Conservation (phyloP, 1,140 invertebrate species). For the Trichonephila inaurata region DNA sequence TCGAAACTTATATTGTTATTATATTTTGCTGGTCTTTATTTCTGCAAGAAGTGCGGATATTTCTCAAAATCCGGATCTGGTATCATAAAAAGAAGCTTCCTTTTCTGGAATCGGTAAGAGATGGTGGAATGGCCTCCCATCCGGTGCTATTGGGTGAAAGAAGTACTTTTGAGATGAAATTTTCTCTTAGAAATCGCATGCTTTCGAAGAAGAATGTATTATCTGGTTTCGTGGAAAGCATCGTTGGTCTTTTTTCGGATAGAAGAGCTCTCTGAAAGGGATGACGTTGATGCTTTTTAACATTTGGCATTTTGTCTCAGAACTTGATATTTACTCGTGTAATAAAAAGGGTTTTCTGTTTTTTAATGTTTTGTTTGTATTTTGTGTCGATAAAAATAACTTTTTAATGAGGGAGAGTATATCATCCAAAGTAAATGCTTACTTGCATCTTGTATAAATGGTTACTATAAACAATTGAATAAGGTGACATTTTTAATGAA, state of each 20-base stretch:
- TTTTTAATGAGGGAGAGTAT: too few species aligned
- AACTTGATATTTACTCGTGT: too few species aligned
- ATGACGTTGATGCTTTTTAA: not conserved
- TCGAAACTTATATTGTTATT: conserved; percentile 35
- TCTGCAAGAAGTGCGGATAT: conserved; percentile 27
- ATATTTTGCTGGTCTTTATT: conserved; percentile 27
- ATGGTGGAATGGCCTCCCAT: not conserved
- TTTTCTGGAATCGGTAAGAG: not conserved
- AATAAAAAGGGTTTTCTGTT: too few species aligned
- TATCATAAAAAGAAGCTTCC: not conserved
- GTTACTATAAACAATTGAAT: too few species aligned
- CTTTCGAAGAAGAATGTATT: not conserved
- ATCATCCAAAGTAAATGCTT: too few species aligned
- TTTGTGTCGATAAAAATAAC: too few species aligned
- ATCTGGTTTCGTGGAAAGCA: not conserved
- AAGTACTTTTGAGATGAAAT: not conserved
- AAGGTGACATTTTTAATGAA: too few species aligned
- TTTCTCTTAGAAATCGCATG: not conserved
- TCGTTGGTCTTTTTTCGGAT: not conserved
- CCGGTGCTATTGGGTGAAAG: not conserved
- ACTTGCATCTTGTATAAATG: too few species aligned
- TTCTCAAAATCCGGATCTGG: conserved; percentile 51
- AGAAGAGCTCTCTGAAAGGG: not conserved
- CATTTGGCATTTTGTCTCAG: not conserved
- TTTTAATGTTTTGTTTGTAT: too few species aligned